Evolutionary conservation across 2,888 invertebrate genomes (phyloP).

Genomic region (Acanthosoma haemorrhoidale): DNA sequence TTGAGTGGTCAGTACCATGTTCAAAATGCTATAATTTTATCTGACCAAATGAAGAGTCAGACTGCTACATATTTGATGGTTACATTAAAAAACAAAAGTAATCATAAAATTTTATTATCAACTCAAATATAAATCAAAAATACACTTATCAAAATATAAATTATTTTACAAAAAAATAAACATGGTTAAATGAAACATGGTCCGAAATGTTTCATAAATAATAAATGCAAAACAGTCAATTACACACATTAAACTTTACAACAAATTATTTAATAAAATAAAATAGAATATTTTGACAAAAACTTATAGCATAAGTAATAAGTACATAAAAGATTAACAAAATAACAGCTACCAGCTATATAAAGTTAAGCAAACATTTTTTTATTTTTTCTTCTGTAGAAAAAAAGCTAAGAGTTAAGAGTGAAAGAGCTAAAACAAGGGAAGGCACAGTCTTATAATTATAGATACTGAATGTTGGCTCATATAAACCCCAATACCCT

Average conservation of each 20-base stretch:
- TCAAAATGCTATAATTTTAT: too few species aligned
- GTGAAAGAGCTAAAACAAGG: conserved; percentile 20
- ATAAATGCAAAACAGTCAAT: not conserved
- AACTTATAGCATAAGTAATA: conserved; percentile 1
- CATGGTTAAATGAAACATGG: conserved; percentile 7
- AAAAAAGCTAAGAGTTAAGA: conserved; percentile 3
- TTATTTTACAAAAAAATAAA: conserved; percentile 8
- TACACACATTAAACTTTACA: not conserved
- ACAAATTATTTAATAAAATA: too few species aligned
- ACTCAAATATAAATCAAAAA: conserved; percentile 14
- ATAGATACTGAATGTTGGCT: conserved; percentile 1
- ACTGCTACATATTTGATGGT: too few species aligned
- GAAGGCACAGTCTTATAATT: conserved; percentile 26
- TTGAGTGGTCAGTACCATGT: too few species aligned
- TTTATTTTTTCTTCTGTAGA: not conserved
- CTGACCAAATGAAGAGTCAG: too few species aligned
- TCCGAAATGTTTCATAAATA: not conserved
- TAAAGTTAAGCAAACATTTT: not conserved
- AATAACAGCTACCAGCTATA: not conserved
- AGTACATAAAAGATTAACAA: conserved; percentile 1
- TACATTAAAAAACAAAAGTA: too few species aligned
- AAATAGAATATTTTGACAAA: not conserved
- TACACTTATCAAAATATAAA: conserved; percentile 12
- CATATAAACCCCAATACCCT: conserved; percentile 24
- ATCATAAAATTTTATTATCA: conserved; percentile 8